Percentiles rank a stretch among this genome's conserved stretches.
phyloP scores from a whole-genome alignment of 2,113 vertebrate species.

The Addax nasomaculatus region DNA sequence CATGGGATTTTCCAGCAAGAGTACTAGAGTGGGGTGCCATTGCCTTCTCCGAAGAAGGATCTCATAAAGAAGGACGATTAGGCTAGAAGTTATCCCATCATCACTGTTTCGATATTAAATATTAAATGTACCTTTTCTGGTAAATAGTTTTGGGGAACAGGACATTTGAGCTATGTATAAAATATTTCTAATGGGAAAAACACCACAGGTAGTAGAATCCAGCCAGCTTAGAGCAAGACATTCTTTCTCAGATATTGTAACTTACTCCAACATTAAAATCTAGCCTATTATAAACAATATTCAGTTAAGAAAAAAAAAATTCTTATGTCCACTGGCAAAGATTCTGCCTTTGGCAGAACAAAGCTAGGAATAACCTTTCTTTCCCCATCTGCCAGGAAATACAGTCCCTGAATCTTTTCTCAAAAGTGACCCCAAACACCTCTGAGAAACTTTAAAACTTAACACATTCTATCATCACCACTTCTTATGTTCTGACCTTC shows the following conservation, averaged over 20 bases:
- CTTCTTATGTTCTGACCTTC: neutral
- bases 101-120: neutral
- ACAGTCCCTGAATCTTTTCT: neutral
- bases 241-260: neutral
- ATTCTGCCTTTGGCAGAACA: neutral
- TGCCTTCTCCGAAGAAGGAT: neutral
- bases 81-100: neutral
- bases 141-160: neutral
- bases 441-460: neutral
- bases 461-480: neutral
- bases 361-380: neutral
- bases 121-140: neutral
- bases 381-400: neutral
- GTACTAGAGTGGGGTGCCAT: no score
- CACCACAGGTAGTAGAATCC: neutral
- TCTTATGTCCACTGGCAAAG: conserved; percentile 38
- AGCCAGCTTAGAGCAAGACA: neutral
- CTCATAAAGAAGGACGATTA: neutral
- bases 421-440: neutral
- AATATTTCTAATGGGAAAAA: conserved; percentile 4
- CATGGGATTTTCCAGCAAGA: no score
- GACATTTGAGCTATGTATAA: neutral
- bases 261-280: conserved; percentile 7
- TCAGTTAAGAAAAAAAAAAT: neutral
- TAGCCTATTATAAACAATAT: neutral